Conservation (phyloP, 2,888 invertebrate genomes). For the Capitulum mitella region DNA sequence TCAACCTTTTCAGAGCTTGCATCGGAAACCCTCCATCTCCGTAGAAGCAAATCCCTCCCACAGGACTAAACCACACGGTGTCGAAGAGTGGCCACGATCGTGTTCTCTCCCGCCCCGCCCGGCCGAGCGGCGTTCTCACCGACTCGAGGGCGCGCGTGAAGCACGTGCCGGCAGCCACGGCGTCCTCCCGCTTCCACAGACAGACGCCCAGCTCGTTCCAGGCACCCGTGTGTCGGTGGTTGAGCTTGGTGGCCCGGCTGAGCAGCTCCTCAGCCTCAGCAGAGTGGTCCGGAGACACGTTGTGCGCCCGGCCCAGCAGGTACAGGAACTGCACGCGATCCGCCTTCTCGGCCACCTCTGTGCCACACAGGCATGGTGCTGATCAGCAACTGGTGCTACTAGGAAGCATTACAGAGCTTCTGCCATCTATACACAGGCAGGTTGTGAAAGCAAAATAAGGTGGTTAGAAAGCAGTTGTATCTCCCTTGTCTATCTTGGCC, state of each 20-base stretch:
- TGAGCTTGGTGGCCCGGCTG: conserved; percentile 74
- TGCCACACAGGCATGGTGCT: too few species aligned
- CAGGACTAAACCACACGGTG: not conserved
- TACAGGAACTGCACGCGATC: conserved; percentile 51
- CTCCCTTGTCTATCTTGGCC: too few species aligned
- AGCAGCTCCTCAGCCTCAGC: conserved; percentile 64
- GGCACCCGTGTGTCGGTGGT: conserved; percentile 68
- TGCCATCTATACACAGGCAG: not conserved
- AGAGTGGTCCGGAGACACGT: conserved; percentile 60
- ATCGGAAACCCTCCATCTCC: not conserved
- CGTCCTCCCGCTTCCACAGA: conserved; percentile 77
- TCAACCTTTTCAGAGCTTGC: not conserved
- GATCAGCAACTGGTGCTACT: not conserved
- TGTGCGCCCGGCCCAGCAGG: conserved; percentile 65
- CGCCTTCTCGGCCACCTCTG: conserved; percentile 26
- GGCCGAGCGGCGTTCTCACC: too few species aligned
- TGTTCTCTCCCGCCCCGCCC: not conserved
- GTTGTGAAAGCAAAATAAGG: not conserved
- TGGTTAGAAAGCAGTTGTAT: not conserved
- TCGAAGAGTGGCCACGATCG: not conserved
- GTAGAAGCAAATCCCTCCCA: not conserved
- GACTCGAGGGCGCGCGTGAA: conserved; percentile 68
- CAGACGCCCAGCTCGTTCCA: conserved; percentile 87
- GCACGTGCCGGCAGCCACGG: conserved; percentile 70
- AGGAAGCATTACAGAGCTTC: not conserved